Percentiles rank a stretch among this genome's conserved stretches.
Evolutionary conservation across 1,140 invertebrate genomes (phyloP).

Genomic region (Trachymyrmex septentrionalis): DNA sequence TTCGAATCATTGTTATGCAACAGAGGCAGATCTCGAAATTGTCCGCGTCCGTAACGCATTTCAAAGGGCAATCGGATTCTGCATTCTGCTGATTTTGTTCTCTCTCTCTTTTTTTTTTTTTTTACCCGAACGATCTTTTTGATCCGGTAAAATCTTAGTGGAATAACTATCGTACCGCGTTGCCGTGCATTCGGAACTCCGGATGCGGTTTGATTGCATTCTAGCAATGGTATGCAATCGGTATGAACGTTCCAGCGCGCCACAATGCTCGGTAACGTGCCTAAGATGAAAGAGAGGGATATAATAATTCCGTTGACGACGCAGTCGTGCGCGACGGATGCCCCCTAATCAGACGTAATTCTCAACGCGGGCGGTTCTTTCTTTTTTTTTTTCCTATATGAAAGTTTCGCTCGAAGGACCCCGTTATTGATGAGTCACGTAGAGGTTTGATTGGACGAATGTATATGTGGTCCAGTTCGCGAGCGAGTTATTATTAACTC

Average conservation of each 20-base stretch:
- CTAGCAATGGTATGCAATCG: conserved; percentile 55
- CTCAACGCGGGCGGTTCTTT: background rate
- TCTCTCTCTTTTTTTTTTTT: no score
- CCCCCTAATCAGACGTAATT: conserved; percentile 45
- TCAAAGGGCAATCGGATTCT: conserved; percentile 44
- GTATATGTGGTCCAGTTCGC: conserved; percentile 20
- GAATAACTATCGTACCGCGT: conserved; percentile 41
- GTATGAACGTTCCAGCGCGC: conserved; percentile 18
- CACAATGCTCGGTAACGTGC: conserved; percentile 14
- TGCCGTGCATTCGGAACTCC: conserved; percentile 5
- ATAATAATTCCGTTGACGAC: conserved; percentile 51
- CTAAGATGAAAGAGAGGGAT: conserved; percentile 17
- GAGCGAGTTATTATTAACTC: conserved; percentile 26
- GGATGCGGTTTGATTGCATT: conserved; percentile 54
- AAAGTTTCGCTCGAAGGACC: conserved; percentile 9
- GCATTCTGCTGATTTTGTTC: conserved; percentile 9
- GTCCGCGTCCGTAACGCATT: background rate
- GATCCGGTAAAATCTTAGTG: conserved; percentile 5
- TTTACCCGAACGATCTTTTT: conserved; percentile 7
- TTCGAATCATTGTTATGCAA: background rate
- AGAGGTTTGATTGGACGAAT: conserved; percentile 44
- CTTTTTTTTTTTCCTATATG: background rate
- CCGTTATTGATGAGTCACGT: conserved; percentile 49
- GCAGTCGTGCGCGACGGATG: conserved; percentile 8
- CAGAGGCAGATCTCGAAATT: conserved; percentile 14